Evolutionary conservation across 2,113 vertebrate genomes (phyloP), one percentile per base, ranked within the genome.

Genomic region (Otis tarda): DNA sequence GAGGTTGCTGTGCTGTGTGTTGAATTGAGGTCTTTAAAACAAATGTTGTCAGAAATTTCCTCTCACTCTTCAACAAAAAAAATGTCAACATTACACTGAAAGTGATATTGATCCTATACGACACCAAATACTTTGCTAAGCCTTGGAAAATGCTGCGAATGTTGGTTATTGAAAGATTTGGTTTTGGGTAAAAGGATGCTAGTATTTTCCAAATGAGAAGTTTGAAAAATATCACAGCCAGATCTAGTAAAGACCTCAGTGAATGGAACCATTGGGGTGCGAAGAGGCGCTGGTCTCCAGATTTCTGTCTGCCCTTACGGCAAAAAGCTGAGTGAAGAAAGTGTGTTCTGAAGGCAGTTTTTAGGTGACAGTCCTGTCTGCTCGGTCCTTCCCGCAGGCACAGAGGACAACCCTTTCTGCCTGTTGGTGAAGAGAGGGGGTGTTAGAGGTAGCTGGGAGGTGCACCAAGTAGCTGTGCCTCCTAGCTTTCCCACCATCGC

Each of bases 11-110:
- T 64, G 68, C 71, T 60, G 39, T 45, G 28, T 45, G 50, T 65
- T 89, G 65, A 65, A 55, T 52, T 23, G 69, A 45, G 25, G 50
- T 19, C 69, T 84, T 92, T 69, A 81, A 67, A 49, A 60, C 45
- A 78, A 89, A 75, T 15, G 37, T 55, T 87, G 60, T 67, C 80
- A 74, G 89, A 79, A 95, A 75, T 96, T 85, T 90, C 49, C 69
- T 78, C 89, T 91, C 28, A 3, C 63, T 55, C 63, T 56, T 91
- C 65, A 83, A 61, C 52, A 75, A 55, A 94, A 77, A 81, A 57
- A 31, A 31, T 7, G 35, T 78, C 87, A 83, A 0, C 3, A 2
- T 59, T 86, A 19, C 14, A 14, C 37, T 47, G 78, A 74, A 57
- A 69, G 55, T 0, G 2, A 6, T 67, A 80, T 43, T 0, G 7